These are phyloP conservation scores for Epirrhoe tristata DNA, from an alignment of 2,888 invertebrate species.

Conservation along the genomic window DNA sequence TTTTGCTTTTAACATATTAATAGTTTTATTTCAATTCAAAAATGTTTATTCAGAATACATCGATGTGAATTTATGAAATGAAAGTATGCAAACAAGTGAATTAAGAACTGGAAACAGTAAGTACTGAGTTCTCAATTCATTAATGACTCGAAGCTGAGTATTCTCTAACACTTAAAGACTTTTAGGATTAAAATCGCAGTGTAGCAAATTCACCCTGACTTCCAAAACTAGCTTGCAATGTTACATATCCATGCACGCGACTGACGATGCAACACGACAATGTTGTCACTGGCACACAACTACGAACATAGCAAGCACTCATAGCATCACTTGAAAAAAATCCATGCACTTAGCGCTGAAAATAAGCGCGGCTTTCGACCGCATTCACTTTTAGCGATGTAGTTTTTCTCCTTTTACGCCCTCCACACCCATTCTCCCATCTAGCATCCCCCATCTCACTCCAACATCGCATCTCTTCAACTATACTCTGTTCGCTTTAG, in stretches of 20 bases:
- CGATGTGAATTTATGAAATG: neutral
- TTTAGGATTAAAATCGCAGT: no score
- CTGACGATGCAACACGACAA: conserved; percentile 17
- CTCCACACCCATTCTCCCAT: conserved; percentile 79
- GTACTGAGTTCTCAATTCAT: no score
- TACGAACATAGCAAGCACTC: conserved; percentile 52
- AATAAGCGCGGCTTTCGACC: conserved; percentile 85
- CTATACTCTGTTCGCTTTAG: conserved; percentile 75
- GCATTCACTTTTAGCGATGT: conserved; percentile 85
- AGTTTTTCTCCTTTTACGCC: conserved; percentile 85
- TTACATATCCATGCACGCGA: conserved; percentile 1
- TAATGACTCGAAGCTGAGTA: no score
- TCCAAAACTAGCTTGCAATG: neutral
- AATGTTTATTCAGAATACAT: no score
- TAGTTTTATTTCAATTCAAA: neutral
- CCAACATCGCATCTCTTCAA: conserved; percentile 67
- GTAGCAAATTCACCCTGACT: no score
- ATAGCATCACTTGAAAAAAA: conserved; percentile 81
- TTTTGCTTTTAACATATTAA: neutral
- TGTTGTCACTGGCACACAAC: conserved; percentile 29
- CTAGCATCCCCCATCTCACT: conserved; percentile 73
- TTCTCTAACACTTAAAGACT: no score
- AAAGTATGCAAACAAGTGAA: neutral
- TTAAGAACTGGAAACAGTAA: no score
- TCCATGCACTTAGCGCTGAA: conserved; percentile 84